Evolutionary conservation across 2,113 vertebrate species (phyloP), one percentile per base, ranked within the genome.

Genomic region (Pao palembangensis): DNA sequence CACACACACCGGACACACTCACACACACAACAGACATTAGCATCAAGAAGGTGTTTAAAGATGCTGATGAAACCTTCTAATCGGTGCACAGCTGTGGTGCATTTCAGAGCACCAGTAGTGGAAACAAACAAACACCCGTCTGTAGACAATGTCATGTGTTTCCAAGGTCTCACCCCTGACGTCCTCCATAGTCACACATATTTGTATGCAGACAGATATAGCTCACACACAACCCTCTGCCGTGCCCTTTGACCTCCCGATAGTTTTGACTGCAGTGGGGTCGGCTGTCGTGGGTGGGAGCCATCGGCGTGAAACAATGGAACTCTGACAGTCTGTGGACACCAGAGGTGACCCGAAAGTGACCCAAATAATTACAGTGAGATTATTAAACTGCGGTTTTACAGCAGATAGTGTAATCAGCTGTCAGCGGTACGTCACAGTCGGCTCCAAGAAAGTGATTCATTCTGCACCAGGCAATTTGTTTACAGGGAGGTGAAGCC

Each of bases 301-400:
- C 65, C 79, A 79, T 73, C 71, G 63, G 42, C 1, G 14, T 25
- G 52, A 74, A 59, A 88, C 86, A 88, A 88, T 88, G 47, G 86
- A 55, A 19, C 60, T 64, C 42, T 54, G 59, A 55, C 52, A n/a
- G 61, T 67, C 75, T 60, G 49, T 47, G 58, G 69, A 28, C 68
- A 50, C 38, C 12, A 23, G 51, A 25, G 31, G 1, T 61, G 76
- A 76, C 71, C 76, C 75, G 51, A 61, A 55, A 65, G 55, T 61
- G 73, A 73, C 74, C 72, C 73, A 58, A 60, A 67, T 72, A 55
- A 41, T 55, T 52, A 44, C 15, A 0, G 8, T 42, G 25, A 19
- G 42, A 42, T 34, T 8, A 43, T 47, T 41, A 68, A 65, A 50
- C 42, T 18, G 10, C 18, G 47, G 43, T 51, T 38, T 8, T 13